Evolutionary conservation across 37 sponge, comb jelly and placozoan genomes (phyloP), one percentile per base, ranked within the genome.

Genomic region (Spongia lamella): DNA sequence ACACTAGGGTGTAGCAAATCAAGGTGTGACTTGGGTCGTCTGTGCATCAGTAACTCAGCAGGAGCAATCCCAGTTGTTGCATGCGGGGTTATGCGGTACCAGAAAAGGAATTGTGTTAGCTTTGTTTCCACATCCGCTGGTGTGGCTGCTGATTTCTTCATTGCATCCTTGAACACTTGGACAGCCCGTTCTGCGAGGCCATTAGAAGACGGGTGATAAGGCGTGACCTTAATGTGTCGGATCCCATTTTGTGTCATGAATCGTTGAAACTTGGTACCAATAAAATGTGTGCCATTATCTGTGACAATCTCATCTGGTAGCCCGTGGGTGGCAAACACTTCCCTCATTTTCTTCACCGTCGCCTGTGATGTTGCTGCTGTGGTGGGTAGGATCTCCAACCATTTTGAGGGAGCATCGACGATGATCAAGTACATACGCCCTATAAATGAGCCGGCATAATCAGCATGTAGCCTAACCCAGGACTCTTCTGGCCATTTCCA

Each of bases 171-270:
- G 11, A 73, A 39, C 9, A 63, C 79, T 50, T 72, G 79, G 1
- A 85, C 79, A 9, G 74, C 77, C 32, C 81, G 54, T 43, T 86
- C 76, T 13, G 70, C 78, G 22, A 80, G 56, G 6, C 88, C 71
- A 32, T 87, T 87, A 19, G 79, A 71, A 0, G 77, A 33, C 13
- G 87, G 81, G 32, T 87, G 82, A 56, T 79, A 86, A 4, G 84
- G 84, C 33, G 68, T 15, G 38, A 38, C 56, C 14, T 19, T 39
- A 20, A 67, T 37, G 26, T 76, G 77, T 14, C 29, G 35, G 13
- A 82, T 65, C 14, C 75, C 83, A 53, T 82, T 82, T 17, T 53
- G 7, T 14, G 25, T 39, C 30, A 75, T 19, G 31, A 82, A 82
- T 1, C 24, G 3, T 3, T 27, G 1, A 53, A 82, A 82, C 55